Evolutionary conservation across 2,113 vertebrate genomes (phyloP).

Genomic region (Chitala chitala): DNA sequence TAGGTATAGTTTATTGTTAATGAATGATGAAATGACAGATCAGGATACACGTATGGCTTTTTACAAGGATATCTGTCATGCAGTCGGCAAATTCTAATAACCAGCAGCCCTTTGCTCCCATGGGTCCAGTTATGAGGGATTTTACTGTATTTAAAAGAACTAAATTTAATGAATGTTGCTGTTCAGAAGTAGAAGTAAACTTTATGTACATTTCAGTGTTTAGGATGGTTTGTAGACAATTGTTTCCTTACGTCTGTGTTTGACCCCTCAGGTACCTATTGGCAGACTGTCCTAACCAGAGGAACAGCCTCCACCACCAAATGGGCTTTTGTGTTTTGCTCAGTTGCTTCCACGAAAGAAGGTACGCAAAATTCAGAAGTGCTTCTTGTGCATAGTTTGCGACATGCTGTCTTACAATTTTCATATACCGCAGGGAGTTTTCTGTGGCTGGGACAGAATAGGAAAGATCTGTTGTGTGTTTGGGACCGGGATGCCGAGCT

Average conservation of each 20-base stretch:
- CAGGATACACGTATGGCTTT: too few species aligned
- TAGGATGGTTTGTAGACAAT: background rate
- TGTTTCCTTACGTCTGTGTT: background rate
- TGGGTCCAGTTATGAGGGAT: too few species aligned
- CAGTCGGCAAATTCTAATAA: too few species aligned
- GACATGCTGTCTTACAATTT: background rate
- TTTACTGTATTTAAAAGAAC: too few species aligned
- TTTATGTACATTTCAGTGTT: too few species aligned
- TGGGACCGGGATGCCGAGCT: slow-evolving; percentile 78
- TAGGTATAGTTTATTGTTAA: too few species aligned
- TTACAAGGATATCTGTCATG: too few species aligned
- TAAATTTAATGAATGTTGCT: too few species aligned
- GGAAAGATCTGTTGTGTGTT: slow-evolving; percentile 86
- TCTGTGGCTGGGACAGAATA: slow-evolving; percentile 90
- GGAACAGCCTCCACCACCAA: slow-evolving; percentile 88
- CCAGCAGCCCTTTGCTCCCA: too few species aligned
- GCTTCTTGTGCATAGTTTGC: background rate
- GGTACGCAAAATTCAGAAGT: slow-evolving; percentile 52
- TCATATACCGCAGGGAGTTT: slow-evolving; percentile 68
- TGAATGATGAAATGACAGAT: too few species aligned
- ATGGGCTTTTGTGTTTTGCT: slow-evolving; percentile 86
- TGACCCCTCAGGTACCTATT: slow-evolving; percentile 76
- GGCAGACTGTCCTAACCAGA: slow-evolving; percentile 82
- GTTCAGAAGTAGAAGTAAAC: too few species aligned
- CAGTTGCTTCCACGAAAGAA: slow-evolving; percentile 73